These are phyloP conservation scores for Pollenia amentaria DNA, from an alignment of 2,888 invertebrate genomes.

Conservation along the genomic window DNA sequence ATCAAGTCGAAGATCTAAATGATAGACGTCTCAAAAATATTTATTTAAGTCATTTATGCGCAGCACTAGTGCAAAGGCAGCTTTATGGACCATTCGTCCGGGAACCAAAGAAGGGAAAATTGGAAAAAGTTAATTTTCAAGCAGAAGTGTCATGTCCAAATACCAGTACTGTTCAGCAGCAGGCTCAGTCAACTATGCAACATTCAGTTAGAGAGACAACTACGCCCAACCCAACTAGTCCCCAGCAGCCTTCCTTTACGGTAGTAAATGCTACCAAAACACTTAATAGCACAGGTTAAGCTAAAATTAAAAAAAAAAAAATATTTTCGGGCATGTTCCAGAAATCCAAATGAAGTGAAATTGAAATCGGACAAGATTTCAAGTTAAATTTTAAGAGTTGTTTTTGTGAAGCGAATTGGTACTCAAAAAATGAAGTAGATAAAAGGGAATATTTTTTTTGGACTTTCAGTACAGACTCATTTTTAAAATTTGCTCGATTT, in stretches of 20 bases:
- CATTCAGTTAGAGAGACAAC: too few species aligned
- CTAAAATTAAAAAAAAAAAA: not conserved
- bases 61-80: conserved; percentile 77
- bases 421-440: too few species aligned
- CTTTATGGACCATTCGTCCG: conserved; percentile 77
- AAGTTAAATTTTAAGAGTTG: too few species aligned
- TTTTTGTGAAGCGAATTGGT: too few species aligned
- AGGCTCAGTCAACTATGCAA: not conserved
- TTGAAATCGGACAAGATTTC: too few species aligned
- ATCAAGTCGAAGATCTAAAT: conserved; percentile 74
- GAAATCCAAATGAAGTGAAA: too few species aligned
- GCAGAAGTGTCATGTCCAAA: not conserved
- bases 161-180: not conserved
- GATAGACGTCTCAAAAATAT: conserved; percentile 79
- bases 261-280: not conserved
- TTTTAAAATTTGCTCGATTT: too few species aligned
- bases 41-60: conserved; percentile 79
- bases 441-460: too few species aligned
- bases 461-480: too few species aligned
- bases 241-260: conserved; percentile 6
- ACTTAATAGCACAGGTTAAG: not conserved
- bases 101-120: conserved; percentile 72
- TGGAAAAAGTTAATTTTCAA: conserved; percentile 76
- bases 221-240: not conserved
- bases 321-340: too few species aligned